Evolutionary conservation across 2,797 vertebrate genomes (phyloP), one percentile per base, ranked within the genome.

Genomic region (Prunella strophiata): DNA sequence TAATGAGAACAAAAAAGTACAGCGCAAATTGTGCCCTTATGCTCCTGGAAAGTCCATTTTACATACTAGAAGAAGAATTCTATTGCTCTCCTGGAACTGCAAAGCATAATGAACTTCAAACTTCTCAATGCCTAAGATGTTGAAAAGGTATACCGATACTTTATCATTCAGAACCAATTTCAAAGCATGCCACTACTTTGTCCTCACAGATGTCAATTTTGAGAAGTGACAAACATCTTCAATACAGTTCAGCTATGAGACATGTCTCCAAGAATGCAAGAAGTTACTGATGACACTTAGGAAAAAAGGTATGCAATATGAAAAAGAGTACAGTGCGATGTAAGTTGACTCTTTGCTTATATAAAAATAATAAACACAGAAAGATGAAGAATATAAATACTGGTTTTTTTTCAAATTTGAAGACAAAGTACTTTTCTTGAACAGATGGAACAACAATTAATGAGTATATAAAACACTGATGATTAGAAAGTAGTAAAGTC

Each of bases 381-480:
- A 63, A 93, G 42, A 89, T 77, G 84, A 89, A 81, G 50, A 91
- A 74, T 45, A 85, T 66, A 88, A 77, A 77, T 55, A 85, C 4
- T 12, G 16, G n/a, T n/a, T 5, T 81, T 88, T 71, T 77, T 52
- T 1, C 3, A 48, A 45, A 79, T 59, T 80, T 66, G 74, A 79
- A 65, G 73, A 80, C 48, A 65, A 66, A 91, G n/a, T 62, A 83
- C 47, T 88, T 94, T 76, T 75, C 32, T 91, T 78, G 77, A 93
- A 80, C 43, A 78, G n/a, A 80, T 36, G 68, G 70, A 93, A 77
- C 36, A 91, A 85, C 70, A 85, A 67, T 83, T 83, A 94, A 78
- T 52, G 78, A 91, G 27, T 65, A 91, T 82, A 91, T 50, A 93
- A 67, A 81, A 20, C 50, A 88, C 38, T 0, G 15, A 77, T 50